A percentile compares a stretch with the other conserved stretches of the same genome.
These are phyloP conservation scores for Calliphora vicina DNA, from an alignment of 1,140 invertebrate species.

Conservation along the genomic window DNA sequence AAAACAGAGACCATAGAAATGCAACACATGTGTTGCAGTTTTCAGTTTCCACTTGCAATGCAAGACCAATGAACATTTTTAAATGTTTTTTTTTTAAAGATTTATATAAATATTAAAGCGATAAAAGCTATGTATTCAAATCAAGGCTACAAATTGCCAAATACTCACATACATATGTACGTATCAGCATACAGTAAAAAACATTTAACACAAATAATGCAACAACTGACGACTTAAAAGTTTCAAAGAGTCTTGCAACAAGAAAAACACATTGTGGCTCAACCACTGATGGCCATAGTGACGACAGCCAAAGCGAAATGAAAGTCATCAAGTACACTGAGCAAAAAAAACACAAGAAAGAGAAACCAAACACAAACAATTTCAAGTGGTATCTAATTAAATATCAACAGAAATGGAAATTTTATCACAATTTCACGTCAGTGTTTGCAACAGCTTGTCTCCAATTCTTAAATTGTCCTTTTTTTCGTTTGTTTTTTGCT, in stretches of 20 bases:
- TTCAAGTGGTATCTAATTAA: neutral
- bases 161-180: neutral
- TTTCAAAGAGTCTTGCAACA: neutral
- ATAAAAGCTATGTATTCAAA: neutral
- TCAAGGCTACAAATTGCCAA: neutral
- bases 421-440: neutral
- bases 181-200: too few relatives aligned
- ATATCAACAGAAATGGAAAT: neutral
- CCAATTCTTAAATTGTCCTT: neutral
- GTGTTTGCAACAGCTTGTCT: conserved; percentile 23
- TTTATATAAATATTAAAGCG: neutral
- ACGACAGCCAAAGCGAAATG: neutral
- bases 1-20: neutral
- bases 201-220: neutral
- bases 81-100: neutral
- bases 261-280: neutral
- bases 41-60: neutral
- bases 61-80: neutral
- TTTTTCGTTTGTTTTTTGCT: neutral
- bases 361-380: too few relatives aligned
- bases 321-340: neutral
- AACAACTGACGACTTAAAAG: neutral
- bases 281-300: neutral
- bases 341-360: neutral
- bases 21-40: neutral